Evolutionary conservation across 2,888 invertebrate species (phyloP), one percentile per base, ranked within the genome.

Genomic region (Xylota segnis): DNA sequence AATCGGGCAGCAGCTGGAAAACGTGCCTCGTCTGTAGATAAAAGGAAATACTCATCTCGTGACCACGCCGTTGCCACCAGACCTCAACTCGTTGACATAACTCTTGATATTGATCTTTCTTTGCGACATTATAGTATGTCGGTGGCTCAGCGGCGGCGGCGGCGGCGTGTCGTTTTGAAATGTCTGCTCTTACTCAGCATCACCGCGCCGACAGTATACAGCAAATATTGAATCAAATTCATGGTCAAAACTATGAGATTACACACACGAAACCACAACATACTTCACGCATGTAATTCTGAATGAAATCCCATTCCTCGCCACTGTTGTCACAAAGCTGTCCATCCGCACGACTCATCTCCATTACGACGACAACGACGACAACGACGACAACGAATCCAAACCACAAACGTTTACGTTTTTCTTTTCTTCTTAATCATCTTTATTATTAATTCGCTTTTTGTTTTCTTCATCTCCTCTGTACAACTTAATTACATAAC

Each of bases 401-500:
- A 40, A 40, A 40, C 43, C 50, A 50, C 18, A 50, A 29, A 70
- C 23, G 43, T 45, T 43, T 23, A 23, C 23, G 23, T 23, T 23
- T 23, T 23, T 43, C 4, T 34, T 50, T 54, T 12, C 43, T 81
- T 66, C 40, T 74, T 70, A 56, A 58, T 58, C 77, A 27, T 77
- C 66, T 79, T 79, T 84, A 65, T 65, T 65, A 59, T 86, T 72
- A 72, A 72, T 82, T 84, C 78, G 68, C 59, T 78, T 78, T 58
- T 61, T 40, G 68, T 40, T 50, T 79, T 58, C 47, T 45, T 75
- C 81, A 61, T 61, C 65, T 76, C 82, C 65, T 76, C 86, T 82
- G 82, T 76, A 86, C 86, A 86, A 72, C 82, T 86, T 72, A 84
- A 86, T 82, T 86, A 81, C 82, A 68, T 82, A 86, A 86, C 86